Evolutionary conservation across 2,113 vertebrate genomes (phyloP).

Genomic region (Globicephala melas): DNA sequence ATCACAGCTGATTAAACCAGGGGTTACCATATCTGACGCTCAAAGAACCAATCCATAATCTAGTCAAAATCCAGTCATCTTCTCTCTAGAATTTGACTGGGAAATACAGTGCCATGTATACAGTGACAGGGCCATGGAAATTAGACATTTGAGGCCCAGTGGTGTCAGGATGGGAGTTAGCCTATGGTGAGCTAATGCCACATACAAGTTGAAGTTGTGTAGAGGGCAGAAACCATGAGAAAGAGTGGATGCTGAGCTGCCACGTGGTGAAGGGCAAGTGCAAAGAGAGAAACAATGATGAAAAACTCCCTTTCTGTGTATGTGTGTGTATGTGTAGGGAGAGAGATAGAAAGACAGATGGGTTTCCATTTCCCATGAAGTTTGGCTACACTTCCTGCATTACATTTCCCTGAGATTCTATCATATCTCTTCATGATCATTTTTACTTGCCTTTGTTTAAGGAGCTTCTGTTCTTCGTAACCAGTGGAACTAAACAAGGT

Average conservation of each 20-base stretch:
- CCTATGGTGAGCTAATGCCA: rapidly evolving
- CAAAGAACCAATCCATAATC: neutral
- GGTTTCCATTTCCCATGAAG: neutral
- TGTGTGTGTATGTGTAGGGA: rapidly evolving
- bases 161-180: neutral
- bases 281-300: neutral
- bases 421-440: neutral
- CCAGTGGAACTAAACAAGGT: neutral
- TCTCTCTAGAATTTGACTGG: neutral
- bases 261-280: neutral
- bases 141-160: neutral
- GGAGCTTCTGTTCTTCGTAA: neutral
- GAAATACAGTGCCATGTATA: neutral
- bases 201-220: neutral
- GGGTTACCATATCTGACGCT: neutral
- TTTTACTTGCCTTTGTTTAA: neutral
- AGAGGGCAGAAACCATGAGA: neutral
- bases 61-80: neutral
- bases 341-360: neutral
- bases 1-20: neutral
- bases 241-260: neutral
- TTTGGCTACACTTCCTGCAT: neutral
- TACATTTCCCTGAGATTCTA: neutral
- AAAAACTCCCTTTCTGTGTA: rapidly evolving
- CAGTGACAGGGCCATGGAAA: neutral